Evolutionary conservation across 2,113 vertebrate genomes (phyloP).

Genomic region (Nothoprocta perdicaria): DNA sequence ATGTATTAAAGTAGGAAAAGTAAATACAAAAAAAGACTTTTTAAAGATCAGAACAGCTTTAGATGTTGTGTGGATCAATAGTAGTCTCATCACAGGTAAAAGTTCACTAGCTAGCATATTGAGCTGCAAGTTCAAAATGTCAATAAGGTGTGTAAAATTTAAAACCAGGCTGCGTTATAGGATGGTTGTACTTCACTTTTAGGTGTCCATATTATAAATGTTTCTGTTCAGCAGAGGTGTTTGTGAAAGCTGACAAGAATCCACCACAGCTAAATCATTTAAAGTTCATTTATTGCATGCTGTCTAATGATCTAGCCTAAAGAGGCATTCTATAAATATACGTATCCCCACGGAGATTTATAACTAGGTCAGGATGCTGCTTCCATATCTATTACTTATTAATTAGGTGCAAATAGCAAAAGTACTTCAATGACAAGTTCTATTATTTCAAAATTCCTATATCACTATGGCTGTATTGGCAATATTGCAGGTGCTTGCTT

Average conservation of each 20-base stretch:
- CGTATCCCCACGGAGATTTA: constrained; percentile 57
- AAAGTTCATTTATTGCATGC: constrained; percentile 51
- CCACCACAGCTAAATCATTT: constrained; percentile 32
- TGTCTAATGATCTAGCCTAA: constrained; percentile 59
- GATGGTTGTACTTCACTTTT: constrained; percentile 23
- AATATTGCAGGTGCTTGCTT: not conserved
- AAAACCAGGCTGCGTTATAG: not conserved
- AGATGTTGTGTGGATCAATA: constrained; percentile 54
- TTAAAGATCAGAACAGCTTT: constrained; percentile 44
- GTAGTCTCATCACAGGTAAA: constrained; percentile 45
- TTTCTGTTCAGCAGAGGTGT: constrained; percentile 7
- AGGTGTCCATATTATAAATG: not conserved
- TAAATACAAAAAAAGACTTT: constrained; percentile 33
- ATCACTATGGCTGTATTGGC: not conserved
- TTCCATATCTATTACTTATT: constrained; percentile 74
- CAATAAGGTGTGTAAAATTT: constrained; percentile 53
- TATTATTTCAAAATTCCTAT: constrained; percentile 40
- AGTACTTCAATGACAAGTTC: constrained; percentile 65
- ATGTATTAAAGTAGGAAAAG: constrained; percentile 29
- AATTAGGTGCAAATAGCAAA: constrained; percentile 71
- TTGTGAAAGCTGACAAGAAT: constrained; percentile 33
- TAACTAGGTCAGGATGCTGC: constrained; percentile 72
- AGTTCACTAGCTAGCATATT: constrained; percentile 40
- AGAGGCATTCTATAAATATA: constrained; percentile 70
- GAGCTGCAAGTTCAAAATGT: constrained; percentile 58